These are phyloP conservation scores for Drosophila willistoni DNA, from an alignment of 1,140 invertebrate genomes.

Conservation along the genomic window DNA sequence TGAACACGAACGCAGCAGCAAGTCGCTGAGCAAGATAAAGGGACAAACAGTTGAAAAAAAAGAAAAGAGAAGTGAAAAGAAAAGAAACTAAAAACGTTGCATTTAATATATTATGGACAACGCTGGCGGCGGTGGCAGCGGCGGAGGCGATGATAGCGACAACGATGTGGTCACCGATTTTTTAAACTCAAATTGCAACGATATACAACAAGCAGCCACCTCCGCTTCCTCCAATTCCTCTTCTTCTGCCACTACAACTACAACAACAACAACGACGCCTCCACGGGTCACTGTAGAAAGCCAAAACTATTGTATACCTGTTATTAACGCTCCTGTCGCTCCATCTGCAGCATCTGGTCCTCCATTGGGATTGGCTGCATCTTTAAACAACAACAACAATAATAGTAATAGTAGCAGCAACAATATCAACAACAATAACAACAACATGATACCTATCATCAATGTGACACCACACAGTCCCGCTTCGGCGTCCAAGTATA, in stretches of 20 bases:
- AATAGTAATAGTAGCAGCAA: conserved; percentile 36
- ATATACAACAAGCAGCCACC: conserved; percentile 25
- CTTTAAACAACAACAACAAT: conserved; percentile 26
- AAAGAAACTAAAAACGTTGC: conserved; percentile 4
- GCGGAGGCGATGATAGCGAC: conserved; percentile 72
- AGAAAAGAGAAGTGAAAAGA: not conserved
- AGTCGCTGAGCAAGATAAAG: no score
- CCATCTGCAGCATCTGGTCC: conserved; percentile 17
- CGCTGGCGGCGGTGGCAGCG: conserved; percentile 22
- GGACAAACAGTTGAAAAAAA: conserved; percentile 40
- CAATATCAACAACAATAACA: conserved; percentile 40
- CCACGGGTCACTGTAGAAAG: conserved; percentile 58
- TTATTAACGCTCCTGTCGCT: conserved; percentile 64
- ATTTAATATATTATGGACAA: conserved; percentile 64
- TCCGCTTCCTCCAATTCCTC: conserved; percentile 6
- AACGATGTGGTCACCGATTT: conserved; percentile 82
- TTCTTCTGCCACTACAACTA: not conserved
- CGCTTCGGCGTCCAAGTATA: conserved; percentile 84
- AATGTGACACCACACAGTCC: conserved; percentile 94
- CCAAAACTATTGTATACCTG: conserved; percentile 78
- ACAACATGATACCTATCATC: conserved; percentile 89
- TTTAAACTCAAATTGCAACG: conserved; percentile 72
- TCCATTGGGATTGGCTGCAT: not conserved
- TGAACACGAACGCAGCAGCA: conserved; percentile 23
- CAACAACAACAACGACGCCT: not conserved